Evolutionary conservation across 2,888 invertebrate species (phyloP), one percentile per base, ranked within the genome.

Genomic region (Mythimna lalbum): DNA sequence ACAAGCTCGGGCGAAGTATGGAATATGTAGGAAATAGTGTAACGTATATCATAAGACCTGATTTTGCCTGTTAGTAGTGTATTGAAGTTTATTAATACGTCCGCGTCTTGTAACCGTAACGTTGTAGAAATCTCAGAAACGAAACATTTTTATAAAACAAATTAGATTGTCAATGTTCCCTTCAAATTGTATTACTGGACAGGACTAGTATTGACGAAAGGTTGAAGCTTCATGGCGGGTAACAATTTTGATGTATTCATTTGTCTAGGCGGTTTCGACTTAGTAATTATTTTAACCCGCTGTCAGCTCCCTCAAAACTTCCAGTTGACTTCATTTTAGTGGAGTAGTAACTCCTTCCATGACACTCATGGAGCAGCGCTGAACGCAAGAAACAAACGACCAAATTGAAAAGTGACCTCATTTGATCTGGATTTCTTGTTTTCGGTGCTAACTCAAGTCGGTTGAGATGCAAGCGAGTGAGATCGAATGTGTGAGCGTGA

Each of bases 231-330:
- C 81, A 79, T 69, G 68, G 86, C 68, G 86, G 69, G 78, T 77
- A 78, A 77, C 77, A 52, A 76, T 84, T 85, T 85, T 83, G 86
- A 82, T 85, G 85, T 86, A 85, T 84, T 85, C 63, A 80, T 86
- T 85, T 85, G 76, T 84, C 62, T 85, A 80, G 78, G 72, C 71
- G 74, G 70, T 83, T 81, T 83, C 77, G 77, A 80, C 74, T 72
- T 81, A 75, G 69, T 74, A 87, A 84, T 92, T 83, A 83, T 89
- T 90, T 89, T 63, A 59, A 70, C 86, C 88, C 88, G 65, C 86
- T 80, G 84, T 89, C 91, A 85, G 92, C 91, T 78, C 68, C 78
- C 69, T 55, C 88, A 88, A 59, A 65, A 71, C 57, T 73, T 80
- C 64, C 57, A 72, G 63, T 73, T 76, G 79, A 83, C 78, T 78